phyloP scores from a whole-genome alignment of 2,113 vertebrate genomes.

The Eudyptes chrysolophus region DNA sequence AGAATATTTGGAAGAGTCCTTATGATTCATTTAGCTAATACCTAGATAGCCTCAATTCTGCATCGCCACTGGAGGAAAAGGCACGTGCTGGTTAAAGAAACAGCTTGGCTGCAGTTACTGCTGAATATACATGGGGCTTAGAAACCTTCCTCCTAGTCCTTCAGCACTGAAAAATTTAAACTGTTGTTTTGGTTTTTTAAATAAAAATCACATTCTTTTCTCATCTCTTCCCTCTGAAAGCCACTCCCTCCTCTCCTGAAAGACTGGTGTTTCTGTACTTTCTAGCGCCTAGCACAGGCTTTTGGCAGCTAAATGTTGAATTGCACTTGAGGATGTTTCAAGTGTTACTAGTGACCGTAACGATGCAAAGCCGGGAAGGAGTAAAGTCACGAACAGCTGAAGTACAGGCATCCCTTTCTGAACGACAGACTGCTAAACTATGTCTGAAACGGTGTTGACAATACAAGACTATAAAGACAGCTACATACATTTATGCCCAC shows the following conservation, averaged over 20 bases:
- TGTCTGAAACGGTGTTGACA: rapidly evolving
- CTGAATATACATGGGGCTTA: background rate
- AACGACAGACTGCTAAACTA: background rate
- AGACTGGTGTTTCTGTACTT: background rate
- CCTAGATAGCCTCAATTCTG: background rate
- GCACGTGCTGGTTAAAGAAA: background rate
- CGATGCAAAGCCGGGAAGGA: background rate
- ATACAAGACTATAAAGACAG: background rate
- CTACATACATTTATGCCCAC: background rate
- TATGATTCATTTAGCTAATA: background rate
- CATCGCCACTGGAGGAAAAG: background rate
- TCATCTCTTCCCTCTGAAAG: background rate
- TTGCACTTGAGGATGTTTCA: background rate
- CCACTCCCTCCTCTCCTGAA: background rate
- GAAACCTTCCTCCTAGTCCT: background rate
- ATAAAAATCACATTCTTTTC: background rate
- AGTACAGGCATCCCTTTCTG: background rate
- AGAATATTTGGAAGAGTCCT: background rate
- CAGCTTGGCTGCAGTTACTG: background rate
- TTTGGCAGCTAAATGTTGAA: background rate
- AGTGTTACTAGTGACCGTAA: background rate
- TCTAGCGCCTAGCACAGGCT: background rate
- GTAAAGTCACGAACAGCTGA: background rate
- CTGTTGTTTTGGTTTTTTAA: background rate
- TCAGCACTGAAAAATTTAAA: background rate